Conservation (phyloP, 2,797 vertebrate species). For the Hybognathus amarus region DNA sequence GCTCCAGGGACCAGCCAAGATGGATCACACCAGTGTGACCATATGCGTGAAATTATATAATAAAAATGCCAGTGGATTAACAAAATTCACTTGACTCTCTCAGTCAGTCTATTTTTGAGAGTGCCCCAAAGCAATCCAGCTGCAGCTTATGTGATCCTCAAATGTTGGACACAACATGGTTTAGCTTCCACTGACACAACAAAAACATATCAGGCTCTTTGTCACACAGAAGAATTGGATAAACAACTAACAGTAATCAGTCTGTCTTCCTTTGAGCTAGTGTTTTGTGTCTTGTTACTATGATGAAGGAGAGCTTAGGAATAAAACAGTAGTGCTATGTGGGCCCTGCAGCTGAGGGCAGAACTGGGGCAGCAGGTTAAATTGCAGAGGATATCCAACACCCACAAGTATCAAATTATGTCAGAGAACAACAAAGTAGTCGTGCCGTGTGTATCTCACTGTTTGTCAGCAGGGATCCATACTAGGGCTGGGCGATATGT, state of each 20-base stretch:
- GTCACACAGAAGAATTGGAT: conserved; percentile 35
- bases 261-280: not conserved
- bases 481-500: no score
- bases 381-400: conserved; percentile 38
- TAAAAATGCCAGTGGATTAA: not conserved
- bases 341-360: conserved; percentile 17
- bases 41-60: not conserved
- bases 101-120: conserved; percentile 10
- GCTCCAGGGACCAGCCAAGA: no score
- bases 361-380: conserved; percentile 48
- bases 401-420: conserved; percentile 39
- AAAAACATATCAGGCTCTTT: conserved; percentile 19
- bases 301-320: conserved; percentile 24
- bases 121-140: not conserved
- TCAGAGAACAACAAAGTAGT: conserved; percentile 26
- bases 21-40: no score
- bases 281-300: conserved; percentile 7
- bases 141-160: conserved; percentile 21
- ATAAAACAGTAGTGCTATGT: conserved; percentile 6
- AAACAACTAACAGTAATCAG: conserved; percentile 13
- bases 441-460: conserved; percentile 9
- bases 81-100: not conserved
- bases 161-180: conserved; percentile 11
- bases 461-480: conserved; percentile 29
- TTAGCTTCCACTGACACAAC: conserved; percentile 1